These are phyloP conservation scores for Rhinopomastus cyanomelas DNA, from an alignment of 2,113 vertebrate species.

Conservation along the genomic window DNA sequence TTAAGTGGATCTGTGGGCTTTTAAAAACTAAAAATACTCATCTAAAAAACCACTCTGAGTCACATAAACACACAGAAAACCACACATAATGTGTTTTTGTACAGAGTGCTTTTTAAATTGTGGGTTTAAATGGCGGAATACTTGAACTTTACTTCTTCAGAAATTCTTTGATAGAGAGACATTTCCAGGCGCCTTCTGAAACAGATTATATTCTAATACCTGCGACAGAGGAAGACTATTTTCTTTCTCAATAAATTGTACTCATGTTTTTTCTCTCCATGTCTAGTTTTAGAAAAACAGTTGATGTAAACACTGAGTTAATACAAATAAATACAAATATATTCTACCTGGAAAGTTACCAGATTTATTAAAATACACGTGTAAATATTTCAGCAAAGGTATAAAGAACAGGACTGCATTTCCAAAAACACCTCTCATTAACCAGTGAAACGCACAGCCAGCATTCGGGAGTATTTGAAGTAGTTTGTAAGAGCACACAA, in stretches of 20 bases:
- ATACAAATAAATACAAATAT: conserved; percentile 66
- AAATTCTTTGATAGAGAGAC: conserved; percentile 13
- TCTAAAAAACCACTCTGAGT: neutral
- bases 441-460: conserved; percentile 55
- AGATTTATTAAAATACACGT: conserved; percentile 54
- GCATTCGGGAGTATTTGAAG: conserved; percentile 36
- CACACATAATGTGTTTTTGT: neutral
- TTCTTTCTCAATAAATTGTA: conserved; percentile 46
- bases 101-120: neutral
- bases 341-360: conserved; percentile 33
- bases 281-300: conserved; percentile 49
- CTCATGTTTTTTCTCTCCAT: conserved; percentile 13
- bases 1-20: neutral
- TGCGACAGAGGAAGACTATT: conserved; percentile 23
- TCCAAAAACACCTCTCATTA: conserved; percentile 49
- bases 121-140: conserved; percentile 1
- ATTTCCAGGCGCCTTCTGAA: conserved; percentile 17
- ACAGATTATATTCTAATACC: neutral
- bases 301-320: conserved; percentile 52
- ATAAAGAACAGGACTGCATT: conserved; percentile 36
- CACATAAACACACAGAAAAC: neutral
- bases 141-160: neutral
- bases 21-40: conserved; percentile 10
- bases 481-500: neutral
- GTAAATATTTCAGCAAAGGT: conserved; percentile 47